Conservation (phyloP, 2,797 vertebrate genomes). For the Poeciliopsis turneri region DNA sequence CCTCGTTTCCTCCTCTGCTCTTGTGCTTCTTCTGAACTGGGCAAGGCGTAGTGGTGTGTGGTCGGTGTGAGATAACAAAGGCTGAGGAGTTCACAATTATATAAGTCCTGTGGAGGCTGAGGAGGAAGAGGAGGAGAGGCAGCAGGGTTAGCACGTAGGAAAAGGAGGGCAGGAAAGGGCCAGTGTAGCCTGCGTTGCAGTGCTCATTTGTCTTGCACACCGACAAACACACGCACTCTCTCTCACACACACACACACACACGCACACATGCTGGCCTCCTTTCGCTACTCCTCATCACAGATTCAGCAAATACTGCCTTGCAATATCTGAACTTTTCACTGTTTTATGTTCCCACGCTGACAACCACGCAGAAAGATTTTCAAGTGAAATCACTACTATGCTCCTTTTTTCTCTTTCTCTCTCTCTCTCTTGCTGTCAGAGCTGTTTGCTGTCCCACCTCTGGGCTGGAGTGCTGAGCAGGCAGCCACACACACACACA, state of each 20-base stretch:
- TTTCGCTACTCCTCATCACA: constrained; percentile 53
- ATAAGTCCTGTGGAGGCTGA: constrained; percentile 79
- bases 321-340: constrained; percentile 65
- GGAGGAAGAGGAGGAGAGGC: constrained; percentile 78
- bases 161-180: constrained; percentile 74
- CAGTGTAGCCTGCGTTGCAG: constrained; percentile 68
- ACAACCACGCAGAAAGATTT: constrained; percentile 60
- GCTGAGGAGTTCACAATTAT: constrained; percentile 79
- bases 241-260: constrained; percentile 13
- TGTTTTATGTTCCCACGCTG: constrained; percentile 66
- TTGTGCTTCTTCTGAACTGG: constrained; percentile 67
- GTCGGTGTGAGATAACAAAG: constrained; percentile 79
- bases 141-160: constrained; percentile 75
- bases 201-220: constrained; percentile 67
- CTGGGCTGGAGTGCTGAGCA: constrained; percentile 60
- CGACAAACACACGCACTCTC: constrained; percentile 24
- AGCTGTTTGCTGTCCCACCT: constrained; percentile 42
- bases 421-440: constrained; percentile 22
- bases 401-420: constrained; percentile 1
- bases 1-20: constrained; percentile 64
- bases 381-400: constrained; percentile 58
- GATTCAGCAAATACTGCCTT: constrained; percentile 55
- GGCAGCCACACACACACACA: constrained; percentile 23
- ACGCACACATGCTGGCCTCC: constrained; percentile 44
- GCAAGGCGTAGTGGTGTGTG: constrained; percentile 72